Base-by-base conservation (phyloP, 2,797 vertebrate genomes). In the Jordanella pulchra region DNA sequence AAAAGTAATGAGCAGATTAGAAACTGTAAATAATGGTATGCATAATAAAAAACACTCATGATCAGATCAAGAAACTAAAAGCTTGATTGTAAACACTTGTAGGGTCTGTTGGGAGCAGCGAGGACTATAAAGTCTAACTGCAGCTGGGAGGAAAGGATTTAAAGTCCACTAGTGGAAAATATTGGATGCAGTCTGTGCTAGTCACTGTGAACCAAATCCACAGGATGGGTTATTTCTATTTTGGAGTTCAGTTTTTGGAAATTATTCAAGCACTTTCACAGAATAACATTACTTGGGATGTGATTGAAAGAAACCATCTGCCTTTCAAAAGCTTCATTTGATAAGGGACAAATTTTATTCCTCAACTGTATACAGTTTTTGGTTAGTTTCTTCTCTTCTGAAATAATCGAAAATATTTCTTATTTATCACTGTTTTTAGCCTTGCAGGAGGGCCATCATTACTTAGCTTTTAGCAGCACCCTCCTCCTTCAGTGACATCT, bases 91-190 rank as follows among this genome's bases (percentile, higher is more conserved):
- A 39, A 39, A 39, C 35, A 39, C 35, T 39, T 39, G 9, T 39
- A 4, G 35, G 35, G 35, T 39, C 35, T 39, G n/a, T n/a, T n/a
- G 35, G 35, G 35, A 39, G 35, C 35, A 39, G 35, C 35, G 5
- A 39, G 35, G 35, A 39, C 9, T 39, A 39, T 39, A 39, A 39
- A 39, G 35, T 39, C 35, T 39, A 39, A 39, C 35, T 39, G 35
- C 35, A 39, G 35, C 35, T 39, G 35, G 35, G 35, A 39, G 35
- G 35, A 39, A 25, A 66, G 11, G 65, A 10, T 17, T 50, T 11
- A 73, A 27, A 71, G 68, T 35, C 21, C 2, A 23, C 35, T 67
- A 6, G 56, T n/a, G 21, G 30, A 67, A 65, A 67, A 55, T 15
- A 3, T 4, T 14, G 7, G 56, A 3, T 71, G 15, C 14, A 30